Conservation (phyloP, 2,888 invertebrate genomes). For the Stenoptilia bipunctidactyla region DNA sequence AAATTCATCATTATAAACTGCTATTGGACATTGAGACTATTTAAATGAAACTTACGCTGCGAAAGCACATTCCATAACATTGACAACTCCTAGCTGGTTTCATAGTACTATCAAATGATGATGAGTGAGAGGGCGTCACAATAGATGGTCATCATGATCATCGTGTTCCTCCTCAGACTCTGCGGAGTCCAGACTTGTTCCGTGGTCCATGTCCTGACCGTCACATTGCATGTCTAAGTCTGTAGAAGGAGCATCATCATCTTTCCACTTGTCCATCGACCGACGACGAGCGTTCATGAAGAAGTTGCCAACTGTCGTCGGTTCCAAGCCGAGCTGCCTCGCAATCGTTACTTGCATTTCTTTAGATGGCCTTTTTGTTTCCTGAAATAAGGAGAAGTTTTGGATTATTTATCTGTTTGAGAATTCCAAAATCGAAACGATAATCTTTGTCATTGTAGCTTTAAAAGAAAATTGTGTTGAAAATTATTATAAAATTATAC, state of each 20-base stretch:
- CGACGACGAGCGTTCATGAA: slow-evolving; percentile 99
- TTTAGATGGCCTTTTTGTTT: slow-evolving; percentile 98
- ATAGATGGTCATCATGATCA: slow-evolving; percentile 57
- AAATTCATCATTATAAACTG: slow-evolving; percentile 4
- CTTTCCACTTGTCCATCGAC: slow-evolving; percentile 98
- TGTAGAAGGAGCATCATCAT: slow-evolving; percentile 83
- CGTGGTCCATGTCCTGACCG: slow-evolving; percentile 59
- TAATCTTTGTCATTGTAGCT: too few relatives aligned
- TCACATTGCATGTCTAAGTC: slow-evolving; percentile 67
- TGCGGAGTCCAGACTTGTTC: slow-evolving; percentile 52
- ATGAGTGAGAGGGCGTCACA: slow-evolving; percentile 63
- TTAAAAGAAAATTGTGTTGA: too few relatives aligned
- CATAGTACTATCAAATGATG: slow-evolving; percentile 63
- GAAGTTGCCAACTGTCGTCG: slow-evolving; percentile 98
- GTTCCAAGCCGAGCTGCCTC: slow-evolving; percentile 94
- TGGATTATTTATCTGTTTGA: too few relatives aligned
- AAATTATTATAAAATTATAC: too few relatives aligned
- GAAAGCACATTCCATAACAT: slow-evolving; percentile 1
- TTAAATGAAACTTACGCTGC: slow-evolving; percentile 17
- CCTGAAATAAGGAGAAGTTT: slow-evolving; percentile 81
- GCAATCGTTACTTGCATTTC: slow-evolving; percentile 99
- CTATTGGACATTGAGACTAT: neutral
- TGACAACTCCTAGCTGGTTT: slow-evolving; percentile 37
- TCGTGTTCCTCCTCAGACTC: slow-evolving; percentile 62
- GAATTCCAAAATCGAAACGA: too few relatives aligned